Conservation (phyloP, 2,888 invertebrate species). For the Drosophila peninsularis region DNA sequence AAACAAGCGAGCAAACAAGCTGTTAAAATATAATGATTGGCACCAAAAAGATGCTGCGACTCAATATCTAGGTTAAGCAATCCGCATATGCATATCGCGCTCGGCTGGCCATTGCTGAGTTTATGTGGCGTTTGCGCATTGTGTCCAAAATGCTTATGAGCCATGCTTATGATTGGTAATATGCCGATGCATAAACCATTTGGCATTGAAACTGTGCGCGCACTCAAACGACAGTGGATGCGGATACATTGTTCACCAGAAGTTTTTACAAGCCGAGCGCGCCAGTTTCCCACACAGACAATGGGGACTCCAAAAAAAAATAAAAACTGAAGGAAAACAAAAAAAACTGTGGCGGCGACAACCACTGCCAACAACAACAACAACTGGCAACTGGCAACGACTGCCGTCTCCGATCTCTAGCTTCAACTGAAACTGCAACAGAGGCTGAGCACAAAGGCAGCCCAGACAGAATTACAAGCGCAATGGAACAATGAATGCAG, state of each 20-base stretch:
- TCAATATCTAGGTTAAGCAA: slow-evolving; percentile 65
- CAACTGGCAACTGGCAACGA: slow-evolving; percentile 42
- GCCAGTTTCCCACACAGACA: slow-evolving; percentile 78
- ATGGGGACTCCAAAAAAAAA: slow-evolving; percentile 60
- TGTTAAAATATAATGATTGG: slow-evolving; percentile 81
- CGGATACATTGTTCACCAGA: slow-evolving; percentile 61
- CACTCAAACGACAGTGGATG: slow-evolving; percentile 44
- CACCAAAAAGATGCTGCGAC: slow-evolving; percentile 49
- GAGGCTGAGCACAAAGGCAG: slow-evolving; percentile 57
- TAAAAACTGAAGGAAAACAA: slow-evolving; percentile 23
- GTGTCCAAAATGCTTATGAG: slow-evolving; percentile 65
- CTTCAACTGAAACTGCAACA: slow-evolving; percentile 38
- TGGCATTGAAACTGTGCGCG: slow-evolving; percentile 72
- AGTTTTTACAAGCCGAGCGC: slow-evolving; percentile 69
- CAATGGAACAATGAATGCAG: slow-evolving; percentile 74
- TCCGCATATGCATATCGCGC: slow-evolving; percentile 72
- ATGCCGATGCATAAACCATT: slow-evolving; percentile 74
- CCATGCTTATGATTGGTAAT: slow-evolving; percentile 64
- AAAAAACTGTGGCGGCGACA: slow-evolving; percentile 65
- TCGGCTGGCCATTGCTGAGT: slow-evolving; percentile 51
- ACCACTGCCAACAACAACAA: slow-evolving; percentile 30
- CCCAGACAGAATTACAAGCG: slow-evolving; percentile 74
- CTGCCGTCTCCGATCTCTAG: slow-evolving; percentile 51
- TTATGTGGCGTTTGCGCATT: slow-evolving; percentile 77
- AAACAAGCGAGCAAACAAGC: slow-evolving; percentile 80